These are phyloP conservation scores for Spermophilus dauricus DNA, from an alignment of 2,113 vertebrate genomes.

Conservation along the genomic window DNA sequence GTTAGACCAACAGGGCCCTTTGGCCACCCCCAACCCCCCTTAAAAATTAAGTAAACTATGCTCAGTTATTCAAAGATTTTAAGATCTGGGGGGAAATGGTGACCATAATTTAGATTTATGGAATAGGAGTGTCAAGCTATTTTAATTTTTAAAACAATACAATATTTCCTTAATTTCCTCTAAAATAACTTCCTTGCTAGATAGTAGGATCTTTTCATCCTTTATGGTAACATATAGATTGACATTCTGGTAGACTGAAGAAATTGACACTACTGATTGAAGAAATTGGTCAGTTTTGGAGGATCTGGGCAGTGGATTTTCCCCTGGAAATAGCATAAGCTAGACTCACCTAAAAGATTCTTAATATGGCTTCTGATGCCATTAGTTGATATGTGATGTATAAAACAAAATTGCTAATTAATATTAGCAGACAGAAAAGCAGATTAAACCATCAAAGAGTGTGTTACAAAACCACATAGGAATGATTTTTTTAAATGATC, in stretches of 20 bases:
- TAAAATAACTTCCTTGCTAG: background rate
- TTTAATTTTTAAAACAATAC: conserved; percentile 62
- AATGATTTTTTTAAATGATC: background rate
- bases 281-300: background rate
- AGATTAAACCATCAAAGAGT: conserved; percentile 38
- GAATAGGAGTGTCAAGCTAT: background rate
- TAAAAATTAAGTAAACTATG: background rate
- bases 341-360: background rate
- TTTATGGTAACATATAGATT: background rate
- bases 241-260: background rate
- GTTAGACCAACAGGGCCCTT: background rate
- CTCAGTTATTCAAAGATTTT: background rate
- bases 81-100: background rate
- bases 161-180: conserved; percentile 31
- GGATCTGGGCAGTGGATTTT: background rate
- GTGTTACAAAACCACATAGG: background rate
- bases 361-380: background rate
- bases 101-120: background rate
- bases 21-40: background rate
- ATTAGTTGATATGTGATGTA: background rate
- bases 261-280: background rate
- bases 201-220: background rate
- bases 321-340: conserved; percentile 29
- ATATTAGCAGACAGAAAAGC: conserved; percentile 39
- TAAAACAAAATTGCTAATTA: conserved; percentile 48